Base-by-base conservation (phyloP, 2,113 vertebrate genomes). In the Anhinga rufa region DNA sequence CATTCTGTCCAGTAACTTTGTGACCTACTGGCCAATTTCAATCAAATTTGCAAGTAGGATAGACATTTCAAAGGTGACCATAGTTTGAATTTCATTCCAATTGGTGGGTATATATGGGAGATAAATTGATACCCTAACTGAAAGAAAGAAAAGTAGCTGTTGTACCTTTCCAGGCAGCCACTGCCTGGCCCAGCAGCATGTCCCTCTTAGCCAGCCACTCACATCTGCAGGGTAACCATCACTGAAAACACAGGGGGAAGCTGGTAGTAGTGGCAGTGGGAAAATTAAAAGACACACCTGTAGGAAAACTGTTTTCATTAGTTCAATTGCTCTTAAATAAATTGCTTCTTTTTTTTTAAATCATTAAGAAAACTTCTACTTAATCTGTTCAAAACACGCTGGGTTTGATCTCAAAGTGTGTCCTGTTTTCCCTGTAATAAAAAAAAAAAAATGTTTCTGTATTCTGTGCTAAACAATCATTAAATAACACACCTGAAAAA, bases 241-340 rank as follows among this genome's bases (percentile, higher is more conserved):
- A 66, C 46, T 66, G 55, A 79, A 83, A 57, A 77, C 66, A 61
- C 36, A 80, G 46, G 71, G 88, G 66, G 78, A 83, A 84, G 57
- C 65, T 54, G 17, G 26, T 48, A 82, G 77, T 40, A 89, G 65
- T 36, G 36, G 26, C 42, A 78, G 26, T 75, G 9, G 26, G n/a
- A 75, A 94, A 87, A 95, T 84, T 78, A 81, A 82, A 44, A 91
- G 14, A 60, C n/a, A 71, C 21, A 87, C 34, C 29, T 81, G 77
- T 69, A 69, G 70, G 70, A 95, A 92, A 85, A 3, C 1, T 0
- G 38, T 87, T 95, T 79, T 89, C 65, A 91, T 46, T 76, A 84
- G 57, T 76, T 95, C 8, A 14, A 79, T 60, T 92, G 84, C 65
- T 93, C 78, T 95, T 89, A 77, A 94, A 93, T 36, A 94, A 86